phyloP scores from a whole-genome alignment of 2,888 invertebrate genomes.

The Caenorhabditis sulstoni region DNA sequence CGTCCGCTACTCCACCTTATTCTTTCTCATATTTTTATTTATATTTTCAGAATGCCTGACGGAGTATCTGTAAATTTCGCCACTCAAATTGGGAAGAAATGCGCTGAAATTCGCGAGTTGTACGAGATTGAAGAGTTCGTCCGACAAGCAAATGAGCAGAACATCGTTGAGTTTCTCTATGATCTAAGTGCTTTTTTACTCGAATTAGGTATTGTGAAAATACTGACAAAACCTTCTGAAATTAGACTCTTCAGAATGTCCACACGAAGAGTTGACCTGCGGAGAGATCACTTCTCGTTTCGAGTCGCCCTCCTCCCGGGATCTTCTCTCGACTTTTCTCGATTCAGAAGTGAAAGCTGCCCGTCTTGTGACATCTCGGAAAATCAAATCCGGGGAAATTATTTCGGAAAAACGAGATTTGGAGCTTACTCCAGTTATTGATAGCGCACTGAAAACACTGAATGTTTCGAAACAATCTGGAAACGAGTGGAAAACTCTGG shows the following conservation, averaged over 20 bases:
- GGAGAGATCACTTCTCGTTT: conserved; percentile 62
- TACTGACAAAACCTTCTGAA: too few species aligned
- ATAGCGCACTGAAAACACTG: conserved; percentile 30
- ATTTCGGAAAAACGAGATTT: conserved; percentile 39
- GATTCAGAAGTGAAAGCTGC: conserved; percentile 59
- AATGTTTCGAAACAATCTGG: conserved; percentile 35
- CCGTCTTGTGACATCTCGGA: conserved; percentile 31
- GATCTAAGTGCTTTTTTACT: conserved; percentile 70
- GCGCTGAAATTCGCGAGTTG: conserved; percentile 58
- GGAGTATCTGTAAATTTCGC: conserved; percentile 42
- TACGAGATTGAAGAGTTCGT: conserved; percentile 62
- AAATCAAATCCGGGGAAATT: conserved; percentile 42
- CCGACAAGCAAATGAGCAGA: conserved; percentile 38
- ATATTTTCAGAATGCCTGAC: conserved; percentile 32
- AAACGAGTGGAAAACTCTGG: conserved; percentile 50
- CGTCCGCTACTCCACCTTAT: not conserved
- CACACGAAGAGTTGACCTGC: conserved; percentile 64
- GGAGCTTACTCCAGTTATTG: conserved; percentile 53
- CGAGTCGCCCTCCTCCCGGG: conserved; percentile 17
- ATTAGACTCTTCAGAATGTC: conserved; percentile 69
- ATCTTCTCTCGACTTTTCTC: conserved; percentile 55
- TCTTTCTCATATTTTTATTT: not conserved
- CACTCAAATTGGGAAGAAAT: conserved; percentile 35
- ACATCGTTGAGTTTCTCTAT: conserved; percentile 63
- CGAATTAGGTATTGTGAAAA: conserved; percentile 61